Conservation (phyloP, 2,113 vertebrate species). For the Bolborhynchus lineola region DNA sequence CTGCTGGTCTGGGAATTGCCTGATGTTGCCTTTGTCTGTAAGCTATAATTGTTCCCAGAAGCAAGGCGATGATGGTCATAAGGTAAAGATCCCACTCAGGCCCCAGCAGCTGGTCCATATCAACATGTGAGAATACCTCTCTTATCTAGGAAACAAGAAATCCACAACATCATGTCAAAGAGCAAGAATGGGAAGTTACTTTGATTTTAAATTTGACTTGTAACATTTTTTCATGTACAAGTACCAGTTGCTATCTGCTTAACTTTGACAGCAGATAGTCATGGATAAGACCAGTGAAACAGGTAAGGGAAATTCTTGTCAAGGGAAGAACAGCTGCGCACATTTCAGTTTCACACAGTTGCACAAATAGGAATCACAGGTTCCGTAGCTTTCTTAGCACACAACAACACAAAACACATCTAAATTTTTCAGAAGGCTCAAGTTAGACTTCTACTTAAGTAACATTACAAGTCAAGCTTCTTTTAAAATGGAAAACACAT, state of each 20-base stretch:
- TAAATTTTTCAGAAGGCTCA: not conserved
- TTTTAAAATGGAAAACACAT: not conserved
- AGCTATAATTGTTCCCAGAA: conserved; percentile 94
- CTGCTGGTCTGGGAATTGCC: conserved; percentile 71
- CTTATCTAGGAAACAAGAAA: conserved; percentile 77
- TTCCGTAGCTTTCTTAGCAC: not conserved
- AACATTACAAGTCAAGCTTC: not conserved
- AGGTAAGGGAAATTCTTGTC: not conserved
- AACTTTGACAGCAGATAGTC: not conserved
- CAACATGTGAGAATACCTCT: conserved; percentile 85
- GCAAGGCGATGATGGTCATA: conserved; percentile 95
- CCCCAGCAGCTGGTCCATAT: conserved; percentile 95
- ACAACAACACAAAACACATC: not conserved
- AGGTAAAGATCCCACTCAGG: conserved; percentile 99
- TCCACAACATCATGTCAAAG: not conserved
- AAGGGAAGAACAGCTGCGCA: not conserved
- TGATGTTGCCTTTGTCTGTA: conserved; percentile 96
- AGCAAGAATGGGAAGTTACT: not conserved
- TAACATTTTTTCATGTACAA: not conserved
- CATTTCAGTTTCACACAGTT: not conserved
- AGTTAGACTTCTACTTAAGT: not conserved
- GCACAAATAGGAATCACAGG: not conserved
- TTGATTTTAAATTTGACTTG: not conserved
- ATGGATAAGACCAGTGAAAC: not conserved
- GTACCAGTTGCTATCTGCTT: not conserved